Evolutionary conservation across 2,888 invertebrate genomes (phyloP), one percentile per base, ranked within the genome.

Genomic region (Scaptomyza parva): DNA sequence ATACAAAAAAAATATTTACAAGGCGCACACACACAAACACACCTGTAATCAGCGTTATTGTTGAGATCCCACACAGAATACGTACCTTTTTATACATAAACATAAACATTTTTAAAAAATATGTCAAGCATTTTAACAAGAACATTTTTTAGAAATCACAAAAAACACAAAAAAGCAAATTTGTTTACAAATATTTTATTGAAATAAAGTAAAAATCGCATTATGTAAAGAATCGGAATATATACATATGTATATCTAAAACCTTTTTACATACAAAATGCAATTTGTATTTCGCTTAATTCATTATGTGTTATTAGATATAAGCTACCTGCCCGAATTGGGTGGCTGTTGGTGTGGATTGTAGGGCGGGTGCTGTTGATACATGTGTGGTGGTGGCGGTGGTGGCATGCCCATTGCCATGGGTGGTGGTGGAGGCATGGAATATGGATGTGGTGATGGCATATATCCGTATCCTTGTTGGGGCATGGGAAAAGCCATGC

Each of bases 31-130:
- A 62, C 52, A 63, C 30, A n/a, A 51, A 45, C 44, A 72, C 65
- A 70, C 65, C 55, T 70, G 62, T 54, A 71, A 69, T 75, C 66
- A 67, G 58, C 55, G 47, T 37, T 55, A 59, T 69, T 65, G 74
- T 66, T 71, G 66, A 71, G 43, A 81, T 60, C 79, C 82, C 79
- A 78, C 74, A 71, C 85, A 78, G 64, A 75, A 78, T 82, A 72
- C 74, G 82, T 82, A 82, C 82, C 82, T 82, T 82, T 81, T 85
- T 82, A 82, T 85, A 82, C 82, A 82, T 71, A 37, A 14, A 17
- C 2, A 41, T 6, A 41, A 12, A 26, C 3, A 44, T n/a, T n/a
- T n/a, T n/a, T n/a, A 6, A 24, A 14, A 20, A 39, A 41, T 28
- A 37, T 62, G 28, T 66, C 47, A 76, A 69, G 61, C 73, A 80